phyloP scores from a whole-genome alignment of 2,888 invertebrate species.

The Pseudococcus longispinus region DNA sequence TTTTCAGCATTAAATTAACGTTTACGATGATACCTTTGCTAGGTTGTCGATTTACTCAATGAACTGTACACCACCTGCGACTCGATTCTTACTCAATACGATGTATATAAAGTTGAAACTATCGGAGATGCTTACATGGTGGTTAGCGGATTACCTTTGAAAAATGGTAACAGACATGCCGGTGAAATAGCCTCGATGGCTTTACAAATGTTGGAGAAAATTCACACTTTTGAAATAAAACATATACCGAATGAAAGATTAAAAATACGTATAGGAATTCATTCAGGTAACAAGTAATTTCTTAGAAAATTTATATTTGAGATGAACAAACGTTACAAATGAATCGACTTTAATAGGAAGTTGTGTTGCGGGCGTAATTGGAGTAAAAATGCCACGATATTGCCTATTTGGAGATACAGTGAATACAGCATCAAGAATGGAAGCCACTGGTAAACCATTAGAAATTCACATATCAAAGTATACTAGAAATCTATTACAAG shows the following conservation, averaged over 20 bases:
- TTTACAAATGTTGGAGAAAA: slow-evolving; percentile 74
- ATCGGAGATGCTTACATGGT: slow-evolving; percentile 85
- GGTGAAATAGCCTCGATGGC: slow-evolving; percentile 83
- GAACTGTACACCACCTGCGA: slow-evolving; percentile 89
- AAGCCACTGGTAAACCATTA: slow-evolving; percentile 77
- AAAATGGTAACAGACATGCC: slow-evolving; percentile 77
- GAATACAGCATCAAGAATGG: slow-evolving; percentile 83
- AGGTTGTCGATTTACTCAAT: slow-evolving; percentile 86
- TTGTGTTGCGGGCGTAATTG: slow-evolving; percentile 84
- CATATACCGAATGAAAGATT: slow-evolving; percentile 74
- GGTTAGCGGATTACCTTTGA: slow-evolving; percentile 77
- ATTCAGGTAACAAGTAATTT: slow-evolving; percentile 66
- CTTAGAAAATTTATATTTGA: not conserved
- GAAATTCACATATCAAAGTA: slow-evolving; percentile 78
- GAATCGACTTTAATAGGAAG: slow-evolving; percentile 69
- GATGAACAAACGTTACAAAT: not conserved
- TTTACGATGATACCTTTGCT: slow-evolving; percentile 59
- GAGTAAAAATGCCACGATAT: slow-evolving; percentile 82
- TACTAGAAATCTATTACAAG: slow-evolving; percentile 72
- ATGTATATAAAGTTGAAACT: slow-evolving; percentile 88
- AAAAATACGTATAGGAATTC: slow-evolving; percentile 76
- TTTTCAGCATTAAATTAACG: not conserved
- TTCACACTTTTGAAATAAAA: slow-evolving; percentile 73
- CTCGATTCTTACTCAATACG: slow-evolving; percentile 84
- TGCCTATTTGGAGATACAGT: slow-evolving; percentile 85